phyloP scores from a whole-genome alignment of 2,888 invertebrate genomes.

The Cecidostiba fungosa region DNA sequence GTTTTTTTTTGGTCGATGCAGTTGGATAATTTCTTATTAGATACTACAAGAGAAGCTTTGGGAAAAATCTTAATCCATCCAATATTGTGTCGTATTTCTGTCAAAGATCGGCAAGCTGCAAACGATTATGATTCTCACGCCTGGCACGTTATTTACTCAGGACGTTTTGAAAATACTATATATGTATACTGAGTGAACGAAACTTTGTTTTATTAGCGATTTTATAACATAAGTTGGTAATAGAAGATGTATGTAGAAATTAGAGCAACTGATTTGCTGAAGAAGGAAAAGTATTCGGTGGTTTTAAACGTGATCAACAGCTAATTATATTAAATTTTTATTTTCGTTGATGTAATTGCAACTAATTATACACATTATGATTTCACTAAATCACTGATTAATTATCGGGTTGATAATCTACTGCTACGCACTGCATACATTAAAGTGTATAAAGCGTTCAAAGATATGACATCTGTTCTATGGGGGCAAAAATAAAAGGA shows the following conservation, averaged over 20 bases:
- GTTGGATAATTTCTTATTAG: background rate
- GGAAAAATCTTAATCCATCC: background rate
- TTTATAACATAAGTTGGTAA: background rate
- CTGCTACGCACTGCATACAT: background rate
- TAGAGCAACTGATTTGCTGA: background rate
- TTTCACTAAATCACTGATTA: constrained; percentile 2
- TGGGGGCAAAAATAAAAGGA: constrained; percentile 27
- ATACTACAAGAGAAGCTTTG: background rate
- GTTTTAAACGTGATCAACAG: background rate
- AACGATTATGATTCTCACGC: background rate
- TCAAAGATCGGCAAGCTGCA: background rate
- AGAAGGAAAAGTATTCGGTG: background rate
- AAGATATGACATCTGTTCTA: constrained; percentile 32
- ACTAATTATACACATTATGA: constrained; percentile 13
- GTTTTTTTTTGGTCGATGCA: background rate
- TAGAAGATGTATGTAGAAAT: no score
- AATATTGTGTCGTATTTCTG: background rate
- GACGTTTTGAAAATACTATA: background rate
- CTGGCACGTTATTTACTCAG: background rate
- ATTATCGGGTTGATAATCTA: constrained; percentile 35
- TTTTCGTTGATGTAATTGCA: background rate
- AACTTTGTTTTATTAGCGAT: no score
- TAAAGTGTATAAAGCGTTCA: constrained; percentile 16
- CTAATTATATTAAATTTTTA: background rate
- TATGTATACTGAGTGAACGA: no score